Base-by-base conservation (phyloP, 2,113 vertebrate genomes). In the Eptatretus burgeri region DNA sequence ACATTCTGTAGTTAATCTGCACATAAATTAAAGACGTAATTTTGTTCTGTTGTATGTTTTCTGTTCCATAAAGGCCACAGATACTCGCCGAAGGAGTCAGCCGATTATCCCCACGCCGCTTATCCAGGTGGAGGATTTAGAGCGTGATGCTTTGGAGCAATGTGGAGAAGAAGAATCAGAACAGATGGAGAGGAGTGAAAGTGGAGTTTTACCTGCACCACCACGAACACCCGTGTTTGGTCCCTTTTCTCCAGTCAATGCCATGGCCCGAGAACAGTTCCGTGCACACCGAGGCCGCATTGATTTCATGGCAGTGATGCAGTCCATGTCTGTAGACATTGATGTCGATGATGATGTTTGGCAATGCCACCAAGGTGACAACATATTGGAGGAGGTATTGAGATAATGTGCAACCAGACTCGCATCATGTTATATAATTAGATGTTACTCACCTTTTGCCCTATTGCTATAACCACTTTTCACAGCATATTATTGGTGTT, bases 291-390 rank as follows among this genome's bases (percentile, higher is more conserved):
- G 56, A n/a, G 56, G 56, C 56, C 56, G 56, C 56, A 60, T 60
- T 20, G 56, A 60, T 20, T 60, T 60, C 56, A n/a, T 60, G 56
- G 56, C 56, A 20, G 56, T 60, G 9, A 60, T 60, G 56, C n/a
- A 60, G 56, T 20, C n/a, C 9, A 20, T 60, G 56, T 41, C 27
- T 41, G 27, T 41, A 41, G 27, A 41, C 27, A 41, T 41, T 41
- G 27, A 41, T 41, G 27, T 41, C 27, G 27, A 41, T 41, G 27
- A 41, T 41, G 27, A 41, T 7, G 27, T 41, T 41, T 41, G 27
- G 27, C 27, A 41, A 41, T 41, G 3, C 27, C 27, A 41, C 27
- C 27, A 7, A 41, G 7, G 27, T 41, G 7, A 41, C 27, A 41
- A 41, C 3, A 41, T 41, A 7, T 41, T 7, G 7, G 27, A 41